These are phyloP conservation scores for Myotis myotis DNA, from an alignment of 2,797 vertebrate genomes.

Conservation along the genomic window DNA sequence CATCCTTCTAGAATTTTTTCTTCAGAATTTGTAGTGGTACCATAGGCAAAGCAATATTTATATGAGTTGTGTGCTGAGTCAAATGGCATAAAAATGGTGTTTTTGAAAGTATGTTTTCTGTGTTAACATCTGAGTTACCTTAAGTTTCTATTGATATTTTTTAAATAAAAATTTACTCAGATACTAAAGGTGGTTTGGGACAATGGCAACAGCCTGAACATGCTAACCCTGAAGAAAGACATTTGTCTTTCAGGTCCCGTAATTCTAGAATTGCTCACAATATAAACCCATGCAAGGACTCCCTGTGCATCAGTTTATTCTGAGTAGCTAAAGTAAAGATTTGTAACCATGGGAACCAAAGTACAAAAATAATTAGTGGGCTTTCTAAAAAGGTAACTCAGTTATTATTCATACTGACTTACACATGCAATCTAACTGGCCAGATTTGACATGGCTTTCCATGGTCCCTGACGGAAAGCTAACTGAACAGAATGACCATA, in stretches of 20 bases:
- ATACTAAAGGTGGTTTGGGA: slow-evolving; percentile 22
- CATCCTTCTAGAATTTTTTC: not conserved
- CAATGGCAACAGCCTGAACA: not conserved
- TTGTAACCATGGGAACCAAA: slow-evolving; percentile 64
- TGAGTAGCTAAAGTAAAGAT: slow-evolving; percentile 42
- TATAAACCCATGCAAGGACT: slow-evolving; percentile 18
- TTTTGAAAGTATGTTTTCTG: not conserved
- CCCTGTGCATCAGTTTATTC: slow-evolving; percentile 16
- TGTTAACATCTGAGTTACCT: not conserved
- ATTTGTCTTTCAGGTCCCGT: not conserved
- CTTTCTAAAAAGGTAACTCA: slow-evolving; percentile 51
- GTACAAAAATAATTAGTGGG: slow-evolving; percentile 66
- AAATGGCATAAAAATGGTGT: not conserved
- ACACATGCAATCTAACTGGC: not conserved
- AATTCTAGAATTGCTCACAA: slow-evolving; percentile 41
- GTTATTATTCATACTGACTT: slow-evolving; percentile 60
- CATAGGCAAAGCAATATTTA: not conserved
- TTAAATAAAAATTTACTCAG: slow-evolving; percentile 40
- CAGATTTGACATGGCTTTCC: not conserved
- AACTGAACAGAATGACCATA: not conserved
- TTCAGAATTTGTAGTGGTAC: not conserved
- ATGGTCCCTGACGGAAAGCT: not conserved
- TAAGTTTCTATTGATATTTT: not conserved
- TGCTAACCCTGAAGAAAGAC: slow-evolving; percentile 18
- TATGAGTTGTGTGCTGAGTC: not conserved